Conservation (phyloP, 2,797 vertebrate species). For the Heterohyrax brucei region DNA sequence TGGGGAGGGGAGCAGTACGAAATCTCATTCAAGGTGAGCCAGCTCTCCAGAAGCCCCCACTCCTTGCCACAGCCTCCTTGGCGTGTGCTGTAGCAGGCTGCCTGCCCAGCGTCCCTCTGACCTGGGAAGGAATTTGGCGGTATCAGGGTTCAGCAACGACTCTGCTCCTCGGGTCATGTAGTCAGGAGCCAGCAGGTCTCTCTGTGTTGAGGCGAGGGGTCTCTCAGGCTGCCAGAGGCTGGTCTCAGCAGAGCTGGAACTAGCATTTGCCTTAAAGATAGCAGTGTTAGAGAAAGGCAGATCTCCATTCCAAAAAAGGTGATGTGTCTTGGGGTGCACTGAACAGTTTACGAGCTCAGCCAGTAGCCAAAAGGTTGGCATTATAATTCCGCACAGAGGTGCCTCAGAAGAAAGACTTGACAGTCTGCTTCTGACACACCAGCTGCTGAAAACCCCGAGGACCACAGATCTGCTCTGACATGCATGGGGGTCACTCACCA, state of each 20-base stretch:
- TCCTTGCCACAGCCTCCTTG: slow-evolving; percentile 21
- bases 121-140: background rate
- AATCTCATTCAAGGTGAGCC: slow-evolving; percentile 98
- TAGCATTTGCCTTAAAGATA: background rate
- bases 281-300: background rate
- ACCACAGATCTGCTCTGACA: too few species aligned
- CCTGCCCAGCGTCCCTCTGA: background rate
- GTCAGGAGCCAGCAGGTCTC: background rate
- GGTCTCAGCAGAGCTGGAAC: background rate
- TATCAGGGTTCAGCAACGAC: background rate
- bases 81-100: background rate
- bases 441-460: too few species aligned
- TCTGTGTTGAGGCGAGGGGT: background rate
- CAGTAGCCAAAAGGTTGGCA: too few species aligned
- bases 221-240: background rate
- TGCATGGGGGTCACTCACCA: too few species aligned
- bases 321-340: background rate
- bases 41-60: slow-evolving; percentile 74
- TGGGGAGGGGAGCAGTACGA: slow-evolving; percentile 99
- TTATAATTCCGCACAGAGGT: too few species aligned
- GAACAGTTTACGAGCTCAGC: too few species aligned
- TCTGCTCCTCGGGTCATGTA: background rate
- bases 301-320: background rate
- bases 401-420: too few species aligned
- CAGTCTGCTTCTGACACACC: too few species aligned